Evolutionary conservation across 2,888 invertebrate species (phyloP).

Genomic region (Tanaodytes sp.): DNA sequence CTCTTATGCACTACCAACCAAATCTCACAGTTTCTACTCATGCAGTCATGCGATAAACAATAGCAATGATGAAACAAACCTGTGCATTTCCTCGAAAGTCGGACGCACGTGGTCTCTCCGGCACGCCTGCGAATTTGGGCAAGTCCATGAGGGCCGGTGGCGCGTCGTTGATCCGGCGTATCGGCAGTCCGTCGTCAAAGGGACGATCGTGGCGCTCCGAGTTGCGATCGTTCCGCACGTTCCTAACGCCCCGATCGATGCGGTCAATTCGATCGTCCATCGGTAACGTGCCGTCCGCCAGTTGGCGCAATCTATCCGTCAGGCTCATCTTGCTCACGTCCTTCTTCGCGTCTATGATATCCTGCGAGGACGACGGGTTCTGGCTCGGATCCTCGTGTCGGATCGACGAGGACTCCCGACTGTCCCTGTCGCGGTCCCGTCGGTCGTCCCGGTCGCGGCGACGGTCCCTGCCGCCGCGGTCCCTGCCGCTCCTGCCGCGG

Average conservation of each 20-base stretch:
- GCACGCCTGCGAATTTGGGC: constrained; percentile 64
- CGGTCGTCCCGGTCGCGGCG: constrained; percentile 66
- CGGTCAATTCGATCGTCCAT: constrained; percentile 67
- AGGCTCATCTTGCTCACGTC: constrained; percentile 68
- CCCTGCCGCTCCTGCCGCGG: constrained; percentile 67
- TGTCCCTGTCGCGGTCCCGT: constrained; percentile 66
- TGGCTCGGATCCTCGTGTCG: constrained; percentile 58
- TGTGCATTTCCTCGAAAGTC: constrained; percentile 61
- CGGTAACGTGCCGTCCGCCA: constrained; percentile 71
- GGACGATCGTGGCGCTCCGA: constrained; percentile 60
- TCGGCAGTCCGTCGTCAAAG: constrained; percentile 61
- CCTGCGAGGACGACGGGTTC: constrained; percentile 28
- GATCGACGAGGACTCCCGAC: constrained; percentile 63
- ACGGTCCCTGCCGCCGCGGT: constrained; percentile 67
- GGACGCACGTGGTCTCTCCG: constrained; percentile 63
- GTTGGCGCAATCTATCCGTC: constrained; percentile 70
- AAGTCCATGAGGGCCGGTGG: constrained; percentile 71
- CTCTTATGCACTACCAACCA: too few species aligned
- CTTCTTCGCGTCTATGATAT: constrained; percentile 59
- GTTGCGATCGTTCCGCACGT: constrained; percentile 65
- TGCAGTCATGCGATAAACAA: too few species aligned
- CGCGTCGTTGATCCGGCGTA: constrained; percentile 62
- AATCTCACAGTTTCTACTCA: too few species aligned
- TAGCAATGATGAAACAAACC: constrained; percentile 20
- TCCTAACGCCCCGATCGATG: constrained; percentile 59